A percentile compares a stretch with the other conserved stretches of the same genome.
Conservation (phyloP, 1,140 invertebrate genomes). For the Matsumurasca onukii region DNA sequence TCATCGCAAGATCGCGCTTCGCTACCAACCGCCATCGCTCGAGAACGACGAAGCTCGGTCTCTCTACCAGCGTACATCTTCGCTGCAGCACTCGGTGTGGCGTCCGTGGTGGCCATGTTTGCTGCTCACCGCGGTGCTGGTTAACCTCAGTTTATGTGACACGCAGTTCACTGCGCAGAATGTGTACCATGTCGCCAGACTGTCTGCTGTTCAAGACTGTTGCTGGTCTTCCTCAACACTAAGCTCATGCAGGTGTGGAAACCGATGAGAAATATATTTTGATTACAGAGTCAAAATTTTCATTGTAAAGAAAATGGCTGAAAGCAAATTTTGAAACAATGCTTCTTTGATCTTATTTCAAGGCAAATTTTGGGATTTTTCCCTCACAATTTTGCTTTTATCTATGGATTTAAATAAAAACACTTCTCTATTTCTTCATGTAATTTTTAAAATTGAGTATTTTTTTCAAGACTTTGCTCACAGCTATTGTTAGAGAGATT, state of each 20-base stretch:
- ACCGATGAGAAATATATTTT: too few species aligned
- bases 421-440: too few species aligned
- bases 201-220: slow-evolving; percentile 61
- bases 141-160: slow-evolving; percentile 64
- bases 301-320: too few species aligned
- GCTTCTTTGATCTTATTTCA: too few species aligned
- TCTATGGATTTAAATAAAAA: too few species aligned
- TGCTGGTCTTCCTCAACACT: slow-evolving; percentile 65
- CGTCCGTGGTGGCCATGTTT: slow-evolving; percentile 68
- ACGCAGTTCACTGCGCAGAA: slow-evolving; percentile 60
- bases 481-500: too few species aligned
- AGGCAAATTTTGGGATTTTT: too few species aligned
- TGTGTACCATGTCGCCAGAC: slow-evolving; percentile 64
- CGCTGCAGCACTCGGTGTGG: slow-evolving; percentile 76
- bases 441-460: too few species aligned
- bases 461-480: too few species aligned
- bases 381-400: too few species aligned
- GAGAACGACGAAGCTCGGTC: slow-evolving; percentile 84
- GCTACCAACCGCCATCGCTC: slow-evolving; percentile 72
- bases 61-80: slow-evolving; percentile 84
- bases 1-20: slow-evolving; percentile 61
- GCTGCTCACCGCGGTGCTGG: slow-evolving; percentile 67
- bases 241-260: slow-evolving; percentile 46
- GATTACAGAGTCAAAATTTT: too few species aligned
- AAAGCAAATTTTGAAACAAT: too few species aligned